Evolutionary conservation across 2,888 invertebrate species (phyloP).

Genomic region (Drosophila meridionalis): DNA sequence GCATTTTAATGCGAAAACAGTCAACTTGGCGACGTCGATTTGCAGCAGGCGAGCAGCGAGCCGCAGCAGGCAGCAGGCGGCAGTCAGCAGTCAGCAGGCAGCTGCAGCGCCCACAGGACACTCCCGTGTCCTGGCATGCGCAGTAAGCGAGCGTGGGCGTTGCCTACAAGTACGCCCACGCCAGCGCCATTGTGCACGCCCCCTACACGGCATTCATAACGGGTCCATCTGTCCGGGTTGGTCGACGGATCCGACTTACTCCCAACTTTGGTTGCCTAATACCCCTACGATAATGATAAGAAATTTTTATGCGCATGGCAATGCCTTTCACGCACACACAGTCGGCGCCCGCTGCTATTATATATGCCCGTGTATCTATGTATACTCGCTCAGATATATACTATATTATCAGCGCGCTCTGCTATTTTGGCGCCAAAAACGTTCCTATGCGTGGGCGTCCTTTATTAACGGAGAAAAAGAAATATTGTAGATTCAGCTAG

Average conservation of each 20-base stretch:
- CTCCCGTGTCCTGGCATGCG: conserved; percentile 52
- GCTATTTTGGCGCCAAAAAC: conserved; percentile 63
- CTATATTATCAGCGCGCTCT: conserved; percentile 65
- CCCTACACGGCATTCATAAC: conserved; percentile 3
- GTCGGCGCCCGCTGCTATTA: background rate
- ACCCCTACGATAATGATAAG: conserved; percentile 84
- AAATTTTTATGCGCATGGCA: conserved; percentile 73
- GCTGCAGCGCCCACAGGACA: conserved; percentile 1
- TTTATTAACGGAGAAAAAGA: conserved; percentile 81
- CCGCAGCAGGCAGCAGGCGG: background rate
- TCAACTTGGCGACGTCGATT: conserved; percentile 84
- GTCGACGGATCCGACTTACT: conserved; percentile 69
- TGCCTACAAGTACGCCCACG: conserved; percentile 7
- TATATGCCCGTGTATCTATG: conserved; percentile 13
- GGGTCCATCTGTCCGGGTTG: conserved; percentile 30
- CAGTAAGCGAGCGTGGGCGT: conserved; percentile 33
- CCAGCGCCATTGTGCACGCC: background rate
- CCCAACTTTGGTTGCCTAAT: conserved; percentile 82
- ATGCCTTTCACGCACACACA: conserved; percentile 7
- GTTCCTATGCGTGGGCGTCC: conserved; percentile 80
- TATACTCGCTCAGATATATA: conserved; percentile 10
- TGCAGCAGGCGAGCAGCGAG: conserved; percentile 77
- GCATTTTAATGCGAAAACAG: conserved; percentile 84
- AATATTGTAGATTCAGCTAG: conserved; percentile 81
- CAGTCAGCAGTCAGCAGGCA: background rate